A percentile compares a stretch with the other conserved stretches of the same genome.
Conservation (phyloP, 2,888 invertebrate species). For the Campoplex nolae region DNA sequence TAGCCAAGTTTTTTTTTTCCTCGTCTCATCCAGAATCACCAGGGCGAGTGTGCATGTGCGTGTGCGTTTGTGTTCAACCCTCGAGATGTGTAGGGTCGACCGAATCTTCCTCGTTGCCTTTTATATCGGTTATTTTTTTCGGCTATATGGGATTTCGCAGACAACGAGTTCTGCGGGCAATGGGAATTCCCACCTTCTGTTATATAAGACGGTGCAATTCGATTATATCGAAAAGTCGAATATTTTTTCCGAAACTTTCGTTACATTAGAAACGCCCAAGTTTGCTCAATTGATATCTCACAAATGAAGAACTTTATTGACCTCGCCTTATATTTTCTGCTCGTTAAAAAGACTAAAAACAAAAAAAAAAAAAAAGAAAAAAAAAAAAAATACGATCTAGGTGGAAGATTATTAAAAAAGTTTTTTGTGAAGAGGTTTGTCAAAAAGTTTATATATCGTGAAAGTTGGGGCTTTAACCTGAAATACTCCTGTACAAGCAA, state of each 20-base stretch:
- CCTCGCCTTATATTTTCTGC: not conserved
- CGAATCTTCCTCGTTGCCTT: conserved; percentile 23
- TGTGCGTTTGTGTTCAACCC: not conserved
- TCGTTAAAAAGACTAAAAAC: not conserved
- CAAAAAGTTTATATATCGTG: conserved; percentile 1
- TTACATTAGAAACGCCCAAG: not conserved
- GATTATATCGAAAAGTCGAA: not conserved
- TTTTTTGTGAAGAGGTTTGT: not conserved
- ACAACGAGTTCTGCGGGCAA: conserved; percentile 3
- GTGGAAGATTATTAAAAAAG: conserved; percentile 6
- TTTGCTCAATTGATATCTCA: not conserved
- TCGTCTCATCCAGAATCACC: not conserved
- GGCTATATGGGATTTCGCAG: not conserved
- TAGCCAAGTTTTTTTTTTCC: not conserved
- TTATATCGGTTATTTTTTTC: conserved; percentile 37
- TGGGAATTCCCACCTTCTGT: not conserved
- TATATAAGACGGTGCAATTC: not conserved
- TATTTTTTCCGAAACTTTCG: not conserved
- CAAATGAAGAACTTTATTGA: not conserved
- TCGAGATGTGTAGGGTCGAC: not conserved
- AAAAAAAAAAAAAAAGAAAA: not conserved
- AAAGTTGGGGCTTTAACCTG: not conserved
- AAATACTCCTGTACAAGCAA: not conserved
- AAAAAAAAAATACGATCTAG: not conserved
- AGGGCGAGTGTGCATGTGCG: not conserved